Conservation (phyloP, 2,113 vertebrate species). For the Phycodurus eques region DNA sequence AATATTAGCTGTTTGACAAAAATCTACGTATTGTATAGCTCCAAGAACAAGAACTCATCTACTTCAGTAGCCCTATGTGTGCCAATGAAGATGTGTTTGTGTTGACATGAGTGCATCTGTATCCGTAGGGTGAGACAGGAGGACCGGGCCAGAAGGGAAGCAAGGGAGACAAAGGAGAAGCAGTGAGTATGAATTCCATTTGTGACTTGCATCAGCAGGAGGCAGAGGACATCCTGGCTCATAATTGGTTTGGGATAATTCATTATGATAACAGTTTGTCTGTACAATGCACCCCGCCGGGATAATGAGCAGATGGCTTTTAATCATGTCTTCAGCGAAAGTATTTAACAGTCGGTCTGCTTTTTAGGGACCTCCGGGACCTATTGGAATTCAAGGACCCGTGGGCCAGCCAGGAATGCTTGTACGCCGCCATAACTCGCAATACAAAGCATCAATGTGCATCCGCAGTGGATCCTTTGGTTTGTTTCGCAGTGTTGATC, state of each 20-base stretch:
- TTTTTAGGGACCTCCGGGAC: constrained; percentile 83
- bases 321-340: constrained; percentile 1
- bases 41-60: background rate
- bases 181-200: constrained; percentile 69
- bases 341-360: constrained; percentile 13
- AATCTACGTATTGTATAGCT: background rate
- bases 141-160: constrained; percentile 85
- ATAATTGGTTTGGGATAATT: constrained; percentile 23
- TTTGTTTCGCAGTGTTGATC: background rate
- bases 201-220: constrained; percentile 12
- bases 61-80: too few relatives aligned
- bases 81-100: background rate
- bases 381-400: constrained; percentile 81
- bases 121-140: constrained; percentile 82
- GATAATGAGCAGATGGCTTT: constrained; percentile 20
- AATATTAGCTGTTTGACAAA: background rate
- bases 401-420: constrained; percentile 77
- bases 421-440: constrained; percentile 65
- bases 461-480: background rate
- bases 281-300: constrained; percentile 12
- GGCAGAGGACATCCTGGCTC: constrained; percentile 10
- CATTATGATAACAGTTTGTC: constrained; percentile 13
- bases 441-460: background rate
- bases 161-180: constrained; percentile 88
- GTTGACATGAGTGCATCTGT: constrained; percentile 17